Evolutionary conservation across 2,797 vertebrate species (phyloP).

Genomic region (Lutjanus argentimaculatus): DNA sequence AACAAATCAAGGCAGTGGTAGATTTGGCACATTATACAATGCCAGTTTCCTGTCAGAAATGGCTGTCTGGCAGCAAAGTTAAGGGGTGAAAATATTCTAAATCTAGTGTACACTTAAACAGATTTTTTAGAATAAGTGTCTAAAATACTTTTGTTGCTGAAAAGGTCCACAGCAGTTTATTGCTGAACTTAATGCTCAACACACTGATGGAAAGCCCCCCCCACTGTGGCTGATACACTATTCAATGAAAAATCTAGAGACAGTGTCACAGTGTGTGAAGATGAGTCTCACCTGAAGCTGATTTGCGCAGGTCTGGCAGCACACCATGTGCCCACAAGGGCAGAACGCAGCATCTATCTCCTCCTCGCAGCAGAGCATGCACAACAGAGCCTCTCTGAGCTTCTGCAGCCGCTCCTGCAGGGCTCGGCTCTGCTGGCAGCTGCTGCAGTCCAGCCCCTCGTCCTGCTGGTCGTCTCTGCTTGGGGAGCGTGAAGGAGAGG

Average conservation of each 20-base stretch:
- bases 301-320: slow-evolving; percentile 93
- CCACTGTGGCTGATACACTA: neutral
- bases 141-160: too few relatives aligned
- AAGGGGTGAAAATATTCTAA: too few relatives aligned
- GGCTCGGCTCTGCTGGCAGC: slow-evolving; percentile 92
- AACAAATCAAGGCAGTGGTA: too few relatives aligned
- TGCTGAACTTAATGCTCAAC: neutral
- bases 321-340: slow-evolving; percentile 98
- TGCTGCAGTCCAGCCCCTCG: slow-evolving; percentile 85
- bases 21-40: too few relatives aligned
- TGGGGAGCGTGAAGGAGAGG: slow-evolving; percentile 84
- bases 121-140: too few relatives aligned
- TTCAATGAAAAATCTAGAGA: neutral
- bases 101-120: too few relatives aligned
- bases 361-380: slow-evolving; percentile 96
- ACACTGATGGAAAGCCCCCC: too few relatives aligned
- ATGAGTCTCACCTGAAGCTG: slow-evolving; percentile 91
- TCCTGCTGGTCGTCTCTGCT: slow-evolving; percentile 76
- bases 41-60: too few relatives aligned
- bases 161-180: too few relatives aligned
- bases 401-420: slow-evolving; percentile 94
- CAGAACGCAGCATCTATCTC: slow-evolving; percentile 98
- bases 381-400: slow-evolving; percentile 95
- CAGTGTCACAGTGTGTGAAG: too few relatives aligned
- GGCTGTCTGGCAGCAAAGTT: too few relatives aligned